These are phyloP conservation scores for Plutomurus gul DNA, from an alignment of 1,140 invertebrate species.

Conservation along the genomic window DNA sequence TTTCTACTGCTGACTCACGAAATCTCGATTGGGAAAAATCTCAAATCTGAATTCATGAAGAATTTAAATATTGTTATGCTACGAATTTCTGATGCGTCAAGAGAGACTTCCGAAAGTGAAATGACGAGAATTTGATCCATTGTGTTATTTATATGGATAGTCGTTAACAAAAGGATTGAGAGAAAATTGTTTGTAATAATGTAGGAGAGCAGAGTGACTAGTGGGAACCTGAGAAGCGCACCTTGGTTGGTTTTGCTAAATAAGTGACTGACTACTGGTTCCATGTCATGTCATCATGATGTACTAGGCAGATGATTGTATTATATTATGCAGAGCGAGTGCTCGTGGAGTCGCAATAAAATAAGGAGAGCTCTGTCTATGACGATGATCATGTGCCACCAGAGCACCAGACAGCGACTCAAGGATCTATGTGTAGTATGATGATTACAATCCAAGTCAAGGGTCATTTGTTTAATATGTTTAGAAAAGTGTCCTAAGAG, in stretches of 20 bases:
- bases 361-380: constrained; percentile 11
- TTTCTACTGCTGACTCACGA: neutral
- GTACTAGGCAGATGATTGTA: neutral
- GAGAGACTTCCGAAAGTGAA: neutral
- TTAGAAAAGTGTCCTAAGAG: constrained; percentile 42
- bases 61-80: too few species aligned
- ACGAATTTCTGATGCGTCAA: neutral
- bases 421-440: constrained; percentile 27
- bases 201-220: neutral
- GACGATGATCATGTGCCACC: neutral
- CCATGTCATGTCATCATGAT: neutral
- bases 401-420: neutral
- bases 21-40: too few species aligned
- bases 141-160: neutral
- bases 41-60: too few species aligned
- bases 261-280: neutral
- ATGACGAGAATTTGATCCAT: neutral
- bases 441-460: constrained; percentile 50
- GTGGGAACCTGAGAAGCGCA: neutral
- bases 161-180: neutral
- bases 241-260: neutral
- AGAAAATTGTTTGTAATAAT: neutral
- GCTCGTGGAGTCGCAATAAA: neutral
- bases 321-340: neutral
- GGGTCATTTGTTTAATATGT: constrained; percentile 54